A percentile compares a stretch with the other conserved stretches of the same genome.
These are phyloP conservation scores for Phaethornis superciliosus DNA, from an alignment of 2,113 vertebrate genomes.

Conservation along the genomic window DNA sequence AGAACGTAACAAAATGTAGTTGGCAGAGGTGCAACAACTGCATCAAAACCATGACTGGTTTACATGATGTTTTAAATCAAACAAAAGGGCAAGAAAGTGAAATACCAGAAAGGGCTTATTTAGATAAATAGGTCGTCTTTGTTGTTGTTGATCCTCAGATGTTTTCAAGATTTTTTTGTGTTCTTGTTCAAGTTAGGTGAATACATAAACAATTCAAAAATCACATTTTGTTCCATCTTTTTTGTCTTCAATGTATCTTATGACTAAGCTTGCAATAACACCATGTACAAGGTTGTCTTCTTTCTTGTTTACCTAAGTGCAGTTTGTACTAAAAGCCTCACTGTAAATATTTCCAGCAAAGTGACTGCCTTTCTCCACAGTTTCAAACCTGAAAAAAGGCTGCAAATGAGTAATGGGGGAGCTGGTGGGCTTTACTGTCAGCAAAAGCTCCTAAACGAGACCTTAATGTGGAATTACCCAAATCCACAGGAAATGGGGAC, in stretches of 20 bases:
- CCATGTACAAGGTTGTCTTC: rapidly evolving
- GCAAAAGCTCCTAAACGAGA: neutral
- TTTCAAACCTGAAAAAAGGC: no score
- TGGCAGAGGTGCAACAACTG: neutral
- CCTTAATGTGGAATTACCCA: neutral
- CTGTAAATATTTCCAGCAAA: neutral
- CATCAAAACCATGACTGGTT: neutral
- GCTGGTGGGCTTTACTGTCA: neutral
- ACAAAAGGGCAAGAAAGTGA: neutral
- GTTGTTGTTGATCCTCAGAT: neutral
- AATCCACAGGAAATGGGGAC: neutral
- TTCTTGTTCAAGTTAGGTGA: neutral
- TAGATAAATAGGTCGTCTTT: neutral
- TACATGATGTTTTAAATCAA: neutral
- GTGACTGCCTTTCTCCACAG: neutral
- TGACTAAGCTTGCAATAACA: neutral
- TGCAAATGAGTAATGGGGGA: neutral
- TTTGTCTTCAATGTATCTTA: neutral
- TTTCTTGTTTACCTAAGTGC: neutral
- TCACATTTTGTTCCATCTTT: neutral
- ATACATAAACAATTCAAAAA: neutral
- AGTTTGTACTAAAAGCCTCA: neutral
- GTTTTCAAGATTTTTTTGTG: neutral
- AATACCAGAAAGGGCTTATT: neutral
- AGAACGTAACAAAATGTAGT: neutral